Conservation (phyloP, 2,797 vertebrate species). For the Vespertilio murinus region DNA sequence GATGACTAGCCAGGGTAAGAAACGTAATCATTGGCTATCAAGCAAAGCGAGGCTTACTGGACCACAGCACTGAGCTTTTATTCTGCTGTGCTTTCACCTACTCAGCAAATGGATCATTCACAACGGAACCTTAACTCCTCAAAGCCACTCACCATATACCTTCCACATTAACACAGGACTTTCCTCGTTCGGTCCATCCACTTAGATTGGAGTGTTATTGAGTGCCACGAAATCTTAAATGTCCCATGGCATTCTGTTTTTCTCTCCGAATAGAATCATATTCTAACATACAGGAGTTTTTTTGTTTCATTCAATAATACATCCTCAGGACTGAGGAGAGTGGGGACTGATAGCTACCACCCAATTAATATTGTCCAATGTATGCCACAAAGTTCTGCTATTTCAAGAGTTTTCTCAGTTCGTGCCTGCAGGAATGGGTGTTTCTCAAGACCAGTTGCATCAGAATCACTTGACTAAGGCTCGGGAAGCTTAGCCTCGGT, state of each 20-base stretch:
- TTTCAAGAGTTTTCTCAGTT: background rate
- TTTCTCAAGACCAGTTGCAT: background rate
- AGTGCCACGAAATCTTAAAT: background rate
- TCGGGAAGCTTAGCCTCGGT: background rate
- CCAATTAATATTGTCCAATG: background rate
- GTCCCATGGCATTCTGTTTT: background rate
- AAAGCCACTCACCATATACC: background rate
- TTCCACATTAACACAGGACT: background rate
- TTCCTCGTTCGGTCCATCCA: background rate
- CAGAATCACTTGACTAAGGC: background rate
- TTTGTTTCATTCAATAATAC: background rate
- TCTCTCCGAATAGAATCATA: background rate
- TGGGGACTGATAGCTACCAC: background rate
- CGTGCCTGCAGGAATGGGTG: background rate
- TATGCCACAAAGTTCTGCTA: background rate
- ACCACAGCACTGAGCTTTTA: background rate
- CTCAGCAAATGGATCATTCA: conserved; percentile 8
- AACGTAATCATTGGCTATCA: background rate
- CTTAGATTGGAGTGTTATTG: background rate
- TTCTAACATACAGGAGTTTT: background rate
- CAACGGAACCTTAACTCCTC: background rate
- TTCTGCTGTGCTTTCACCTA: background rate
- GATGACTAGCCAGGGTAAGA: background rate
- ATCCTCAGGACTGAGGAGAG: background rate
- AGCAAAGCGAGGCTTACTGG: conserved; percentile 9